Evolutionary conservation across 1,140 invertebrate genomes (phyloP).

Genomic region (Brachionus paranguensis): DNA sequence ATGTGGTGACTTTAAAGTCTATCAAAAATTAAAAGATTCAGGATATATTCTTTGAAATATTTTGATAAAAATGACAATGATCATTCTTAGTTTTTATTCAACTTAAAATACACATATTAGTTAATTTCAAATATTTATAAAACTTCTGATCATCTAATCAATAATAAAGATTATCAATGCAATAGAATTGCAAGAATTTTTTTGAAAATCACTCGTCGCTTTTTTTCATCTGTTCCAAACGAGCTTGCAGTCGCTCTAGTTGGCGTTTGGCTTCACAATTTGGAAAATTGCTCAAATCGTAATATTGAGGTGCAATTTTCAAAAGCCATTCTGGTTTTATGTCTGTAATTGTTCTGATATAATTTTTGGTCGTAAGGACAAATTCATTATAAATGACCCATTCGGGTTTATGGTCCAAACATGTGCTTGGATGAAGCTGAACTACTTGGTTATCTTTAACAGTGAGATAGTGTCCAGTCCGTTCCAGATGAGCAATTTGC

Average conservation of each 20-base stretch:
- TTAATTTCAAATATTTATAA: too few species aligned
- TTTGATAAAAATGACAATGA: too few species aligned
- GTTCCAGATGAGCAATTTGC: slow-evolving; percentile 93
- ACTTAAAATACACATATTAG: too few species aligned
- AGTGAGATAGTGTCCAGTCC: slow-evolving; percentile 92
- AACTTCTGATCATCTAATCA: background rate
- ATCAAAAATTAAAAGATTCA: too few species aligned
- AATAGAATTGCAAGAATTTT: background rate
- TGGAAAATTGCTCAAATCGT: slow-evolving; percentile 94
- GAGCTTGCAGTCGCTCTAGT: slow-evolving; percentile 61
- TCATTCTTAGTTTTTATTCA: too few species aligned
- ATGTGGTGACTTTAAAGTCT: too few species aligned
- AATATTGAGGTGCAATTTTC: slow-evolving; percentile 91
- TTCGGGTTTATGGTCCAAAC: slow-evolving; percentile 96
- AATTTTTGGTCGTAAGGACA: slow-evolving; percentile 97
- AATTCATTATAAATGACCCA: slow-evolving; percentile 99
- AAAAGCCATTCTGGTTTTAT: slow-evolving; percentile 88
- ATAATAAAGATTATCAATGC: background rate
- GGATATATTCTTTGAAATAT: too few species aligned
- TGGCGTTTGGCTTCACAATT: slow-evolving; percentile 90
- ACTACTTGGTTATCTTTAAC: slow-evolving; percentile 99
- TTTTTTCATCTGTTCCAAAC: slow-evolving; percentile 19
- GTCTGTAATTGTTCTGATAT: slow-evolving; percentile 95
- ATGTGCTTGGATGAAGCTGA: slow-evolving; percentile 95
- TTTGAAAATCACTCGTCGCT: slow-evolving; percentile 3